Evolutionary conservation across 2,888 invertebrate genomes (phyloP).

Genomic region (Mechanitis messenoides): DNA sequence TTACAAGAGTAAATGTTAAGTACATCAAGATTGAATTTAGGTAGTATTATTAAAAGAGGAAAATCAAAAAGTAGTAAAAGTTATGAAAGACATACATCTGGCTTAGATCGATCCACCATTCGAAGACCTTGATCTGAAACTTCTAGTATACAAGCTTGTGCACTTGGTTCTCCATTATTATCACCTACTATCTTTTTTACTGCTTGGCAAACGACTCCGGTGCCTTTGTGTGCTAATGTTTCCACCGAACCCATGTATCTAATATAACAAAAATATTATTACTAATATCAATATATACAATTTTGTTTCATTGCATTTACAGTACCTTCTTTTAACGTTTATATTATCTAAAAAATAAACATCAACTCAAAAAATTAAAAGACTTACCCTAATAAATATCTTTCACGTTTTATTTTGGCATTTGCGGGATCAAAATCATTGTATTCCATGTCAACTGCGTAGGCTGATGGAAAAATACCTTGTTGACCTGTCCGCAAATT

Average conservation of each 20-base stretch:
- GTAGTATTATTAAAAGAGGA: no score
- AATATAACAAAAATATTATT: constrained; percentile 14
- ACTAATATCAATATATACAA: no score
- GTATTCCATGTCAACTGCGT: constrained; percentile 97
- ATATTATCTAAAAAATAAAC: neutral
- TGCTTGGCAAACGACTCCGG: constrained; percentile 94
- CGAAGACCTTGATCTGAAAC: constrained; percentile 96
- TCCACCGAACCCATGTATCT: constrained; percentile 96
- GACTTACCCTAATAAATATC: constrained; percentile 86
- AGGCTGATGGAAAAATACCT: constrained; percentile 98
- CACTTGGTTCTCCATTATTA: constrained; percentile 80
- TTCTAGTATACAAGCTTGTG: constrained; percentile 92
- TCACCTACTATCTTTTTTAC: constrained; percentile 89
- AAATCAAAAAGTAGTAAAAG: no score
- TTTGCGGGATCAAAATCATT: constrained; percentile 94
- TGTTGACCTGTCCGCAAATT: constrained; percentile 94
- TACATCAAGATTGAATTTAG: no score
- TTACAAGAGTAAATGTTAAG: no score
- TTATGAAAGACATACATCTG: constrained; percentile 73
- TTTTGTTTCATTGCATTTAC: no score
- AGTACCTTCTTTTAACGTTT: no score
- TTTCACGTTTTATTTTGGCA: constrained; percentile 89
- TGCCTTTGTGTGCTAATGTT: constrained; percentile 97
- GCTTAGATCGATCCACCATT: constrained; percentile 93
- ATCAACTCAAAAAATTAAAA: neutral